Evolutionary conservation across 1,140 invertebrate species (phyloP), one percentile per base, ranked within the genome.

Genomic region (Drosophila athabasca): DNA sequence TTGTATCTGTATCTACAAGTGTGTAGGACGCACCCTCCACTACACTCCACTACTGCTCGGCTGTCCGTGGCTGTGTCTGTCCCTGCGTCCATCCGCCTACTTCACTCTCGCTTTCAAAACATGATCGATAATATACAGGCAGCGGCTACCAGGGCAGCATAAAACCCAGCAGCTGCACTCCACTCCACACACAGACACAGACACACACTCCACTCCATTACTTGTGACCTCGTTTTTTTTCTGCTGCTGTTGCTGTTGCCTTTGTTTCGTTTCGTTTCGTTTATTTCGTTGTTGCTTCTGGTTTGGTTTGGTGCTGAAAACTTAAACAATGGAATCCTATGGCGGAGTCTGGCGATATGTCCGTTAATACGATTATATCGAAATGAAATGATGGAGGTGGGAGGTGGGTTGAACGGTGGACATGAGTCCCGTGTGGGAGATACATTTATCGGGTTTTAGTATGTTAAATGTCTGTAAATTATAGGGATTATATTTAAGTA

Each of bases 101-200:
- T 70, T 81, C 81, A 85, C 81, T 84, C 69, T 84, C 81, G 81
- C 61, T 87, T 84, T 84, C 59, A 66, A 85, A 83, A 67, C 81
- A 84, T 84, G 81, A 84, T 84, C 81, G 81, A 84, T 84, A 84
- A 84, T 84, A 87, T 84, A 80, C 64, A 65, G 81, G 81, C 81
- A 84, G 62, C 60, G 50, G 57, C 77, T 87, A 84, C 62, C 82
- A 84, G 81, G 81, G 50, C 58, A 76, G 24, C 81, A 84, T 62
- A 77, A 65, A 43, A 35, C 46, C 31, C 45, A 73, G 62, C 43
- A 54, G 19, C 52, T 48, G 31, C 31, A 11, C 31, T 35, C 8
- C 31, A 35, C 29, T 31, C 29, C 29, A 9, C 31, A 19, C 26
- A 24, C 24, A 24, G 46, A 62, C 58, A 57, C 46, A 52, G 57